Evolutionary conservation across 2,888 invertebrate genomes (phyloP), one percentile per base, ranked within the genome.

Genomic region (Leucania comma): DNA sequence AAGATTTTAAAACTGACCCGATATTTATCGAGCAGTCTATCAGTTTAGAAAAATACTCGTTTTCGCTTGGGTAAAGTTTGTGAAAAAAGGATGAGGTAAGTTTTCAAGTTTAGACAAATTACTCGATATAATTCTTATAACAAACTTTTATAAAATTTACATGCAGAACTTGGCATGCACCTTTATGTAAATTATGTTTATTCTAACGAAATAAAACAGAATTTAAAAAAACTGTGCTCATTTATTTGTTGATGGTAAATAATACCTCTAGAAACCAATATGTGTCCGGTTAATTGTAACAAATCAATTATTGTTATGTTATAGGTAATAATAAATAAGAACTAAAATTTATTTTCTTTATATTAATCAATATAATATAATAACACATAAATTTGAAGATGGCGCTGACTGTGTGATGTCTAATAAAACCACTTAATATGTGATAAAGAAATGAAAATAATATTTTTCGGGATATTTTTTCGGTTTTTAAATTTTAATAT

Each of bases 231-330:
- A 90, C 79, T 86, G 93, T 90, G 92, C 90, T 82, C 67, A 65
- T 91, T 89, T 92, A 90, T 89, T 90, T 84, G 56, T 78, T 83
- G 80, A 78, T 80, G 71, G 84, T 87, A 87, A 87, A 83, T 81
- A 76, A 80, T 61, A 79, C 35, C 24, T 67, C 64, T 84, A 84
- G 57, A 65, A 60, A 69, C 63, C 69, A 29, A 53, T 57, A 68
- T 20, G 51, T 68, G 58, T 78, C 68, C 0, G 56, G 10, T 54
- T 51, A 58, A 42, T 61, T 32, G 17, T 20, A 42, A 42, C 9
- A 59, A 64, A 66, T 53, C 57, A 71, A 73, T 59, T 54, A 54
- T 35, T 12, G 0, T 17, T 6, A 29, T 4, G 12, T 56, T 32
- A 24, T 51, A n/a, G n/a, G n/a, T n/a, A 75, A 75, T 68, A 38